Conservation (phyloP, 2,113 vertebrate genomes). For the Sciurus niger region DNA sequence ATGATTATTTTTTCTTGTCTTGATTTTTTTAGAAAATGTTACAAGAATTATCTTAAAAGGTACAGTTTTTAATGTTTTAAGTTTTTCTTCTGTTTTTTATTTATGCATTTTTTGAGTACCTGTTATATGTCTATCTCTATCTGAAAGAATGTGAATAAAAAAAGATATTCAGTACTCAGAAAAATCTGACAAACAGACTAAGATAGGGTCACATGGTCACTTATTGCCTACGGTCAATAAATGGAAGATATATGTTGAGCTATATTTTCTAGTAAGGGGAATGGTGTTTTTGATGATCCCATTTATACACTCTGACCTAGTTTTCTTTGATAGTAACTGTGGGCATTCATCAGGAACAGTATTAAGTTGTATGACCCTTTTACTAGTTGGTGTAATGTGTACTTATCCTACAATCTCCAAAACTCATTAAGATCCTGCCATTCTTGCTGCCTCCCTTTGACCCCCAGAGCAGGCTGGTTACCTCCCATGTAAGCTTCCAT, state of each 20-base stretch:
- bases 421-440: not conserved
- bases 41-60: not conserved
- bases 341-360: not conserved
- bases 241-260: not conserved
- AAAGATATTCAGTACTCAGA: not conserved
- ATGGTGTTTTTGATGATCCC: not conserved
- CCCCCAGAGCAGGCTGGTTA: not conserved
- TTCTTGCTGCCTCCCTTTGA: not conserved
- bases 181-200: not conserved
- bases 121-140: not conserved
- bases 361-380: not conserved
- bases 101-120: not conserved
- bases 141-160: not conserved
- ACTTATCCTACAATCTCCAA: not conserved
- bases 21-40: not conserved
- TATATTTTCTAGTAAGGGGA: not conserved
- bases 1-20: constrained; percentile 5
- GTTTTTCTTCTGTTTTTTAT: not conserved
- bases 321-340: constrained; percentile 10
- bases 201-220: not conserved
- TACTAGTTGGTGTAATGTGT: not conserved
- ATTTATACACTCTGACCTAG: not conserved
- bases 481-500: not conserved
- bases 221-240: not conserved
- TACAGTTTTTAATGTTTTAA: not conserved